phyloP scores from a whole-genome alignment of 2,797 vertebrate genomes.

The Diplodus puntazzo region DNA sequence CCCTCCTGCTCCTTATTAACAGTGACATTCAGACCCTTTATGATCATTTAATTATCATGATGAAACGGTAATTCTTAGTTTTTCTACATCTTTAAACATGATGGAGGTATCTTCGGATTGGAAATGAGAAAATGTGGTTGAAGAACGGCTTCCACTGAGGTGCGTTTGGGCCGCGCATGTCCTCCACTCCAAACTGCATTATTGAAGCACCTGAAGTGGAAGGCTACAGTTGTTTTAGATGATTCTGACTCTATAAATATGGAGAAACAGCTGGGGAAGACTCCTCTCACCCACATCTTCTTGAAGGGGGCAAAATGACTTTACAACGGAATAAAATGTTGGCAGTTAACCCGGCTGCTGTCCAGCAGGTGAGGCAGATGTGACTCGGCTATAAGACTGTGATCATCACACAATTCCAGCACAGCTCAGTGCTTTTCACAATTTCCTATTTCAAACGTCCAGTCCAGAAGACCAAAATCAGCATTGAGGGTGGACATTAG shows the following conservation, averaged over 20 bases:
- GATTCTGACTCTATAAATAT: background rate
- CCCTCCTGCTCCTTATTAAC: background rate
- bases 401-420: too few species aligned
- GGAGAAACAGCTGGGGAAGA: background rate
- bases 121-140: background rate
- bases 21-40: background rate
- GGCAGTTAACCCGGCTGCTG: too few species aligned
- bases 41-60: background rate
- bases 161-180: background rate
- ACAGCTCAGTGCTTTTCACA: too few species aligned
- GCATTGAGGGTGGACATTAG: too few species aligned
- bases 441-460: too few species aligned
- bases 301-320: background rate
- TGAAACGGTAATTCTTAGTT: background rate
- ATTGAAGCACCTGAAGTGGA: background rate
- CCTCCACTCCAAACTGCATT: background rate
- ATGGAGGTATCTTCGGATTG: background rate
- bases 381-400: too few species aligned
- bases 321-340: background rate
- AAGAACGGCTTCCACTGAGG: background rate
- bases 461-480: too few species aligned
- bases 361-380: too few species aligned
- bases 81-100: constrained; percentile 11
- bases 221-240: background rate
- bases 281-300: background rate